Conservation (phyloP, 2,113 vertebrate genomes). For the Steatornis caripensis region DNA sequence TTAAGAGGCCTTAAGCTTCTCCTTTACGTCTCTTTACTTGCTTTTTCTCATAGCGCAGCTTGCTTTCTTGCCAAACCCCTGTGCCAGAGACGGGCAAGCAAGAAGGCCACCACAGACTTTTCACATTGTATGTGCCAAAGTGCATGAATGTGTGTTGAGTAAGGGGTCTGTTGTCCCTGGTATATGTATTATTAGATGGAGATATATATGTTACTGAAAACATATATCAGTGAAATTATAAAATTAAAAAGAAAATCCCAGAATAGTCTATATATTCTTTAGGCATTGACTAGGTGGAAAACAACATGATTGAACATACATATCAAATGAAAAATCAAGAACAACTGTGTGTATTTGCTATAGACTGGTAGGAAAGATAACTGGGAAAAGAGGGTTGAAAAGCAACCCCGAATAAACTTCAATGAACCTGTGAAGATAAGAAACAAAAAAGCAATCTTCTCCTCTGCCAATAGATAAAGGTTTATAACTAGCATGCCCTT, state of each 20-base stretch:
- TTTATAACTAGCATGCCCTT: conserved; percentile 46
- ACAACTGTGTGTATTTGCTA: background rate
- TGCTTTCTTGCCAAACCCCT: background rate
- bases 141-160: background rate
- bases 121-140: background rate
- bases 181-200: background rate
- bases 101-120: background rate
- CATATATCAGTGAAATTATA: background rate
- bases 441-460: conserved; percentile 24
- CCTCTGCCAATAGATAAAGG: conserved; percentile 8
- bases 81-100: background rate
- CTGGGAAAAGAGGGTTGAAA: conserved; percentile 1
- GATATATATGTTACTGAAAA: background rate
- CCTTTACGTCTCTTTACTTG: background rate
- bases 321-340: background rate
- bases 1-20: background rate
- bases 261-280: background rate
- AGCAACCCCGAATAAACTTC: background rate
- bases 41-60: background rate
- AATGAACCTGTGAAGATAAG: background rate
- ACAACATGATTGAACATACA: background rate
- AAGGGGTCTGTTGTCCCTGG: background rate
- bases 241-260: background rate
- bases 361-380: background rate
- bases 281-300: background rate